Evolutionary conservation across 2,113 vertebrate species (phyloP), one percentile per base, ranked within the genome.

Genomic region (Lepisosteus osseus): DNA sequence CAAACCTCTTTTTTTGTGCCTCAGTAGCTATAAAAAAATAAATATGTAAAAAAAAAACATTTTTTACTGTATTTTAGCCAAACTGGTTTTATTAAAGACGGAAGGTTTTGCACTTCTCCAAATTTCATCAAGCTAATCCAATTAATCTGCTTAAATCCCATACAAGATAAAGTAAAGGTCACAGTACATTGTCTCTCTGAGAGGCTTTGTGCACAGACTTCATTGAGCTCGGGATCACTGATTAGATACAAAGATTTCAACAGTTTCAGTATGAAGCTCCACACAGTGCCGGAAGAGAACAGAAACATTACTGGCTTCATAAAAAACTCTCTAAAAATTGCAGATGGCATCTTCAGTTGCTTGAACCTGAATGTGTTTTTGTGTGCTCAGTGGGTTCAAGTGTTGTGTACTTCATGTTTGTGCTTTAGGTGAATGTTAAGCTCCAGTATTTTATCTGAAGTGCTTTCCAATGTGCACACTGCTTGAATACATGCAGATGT

Each of bases 401-500:
- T 72, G 64, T 66, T 65, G 72, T 55, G 45, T 74, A 74, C 74
- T 80, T 80, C 76, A 80, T 76, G 73, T 83, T 72, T 79, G 42
- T 71, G 68, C 61, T 69, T 82, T 79, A 54, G 54, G 51, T 63
- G 11, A 74, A 61, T 51, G 12, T 66, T 40, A 47, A n/a, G 12
- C 44, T 67, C 44, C 66, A 62, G 55, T 57, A 67, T 61, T 73
- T 85, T 78, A 84, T 84, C 85, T 83, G 57, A 71, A 67, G 72
- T 72, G 59, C 79, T 73, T 77, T 80, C 65, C 63, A 73, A 80
- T 51, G 29, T 29, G 70, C 41, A 14, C 51, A 0, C 73, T 83
- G 81, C 86, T 85, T 86, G 80, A 83, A 68, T 85, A 40, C 62
- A 68, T 77, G 74, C 82, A 83, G 82, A 83, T 75, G 73, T 80